Evolutionary conservation across 2,797 vertebrate species (phyloP).

Genomic region (Anableps anableps): DNA sequence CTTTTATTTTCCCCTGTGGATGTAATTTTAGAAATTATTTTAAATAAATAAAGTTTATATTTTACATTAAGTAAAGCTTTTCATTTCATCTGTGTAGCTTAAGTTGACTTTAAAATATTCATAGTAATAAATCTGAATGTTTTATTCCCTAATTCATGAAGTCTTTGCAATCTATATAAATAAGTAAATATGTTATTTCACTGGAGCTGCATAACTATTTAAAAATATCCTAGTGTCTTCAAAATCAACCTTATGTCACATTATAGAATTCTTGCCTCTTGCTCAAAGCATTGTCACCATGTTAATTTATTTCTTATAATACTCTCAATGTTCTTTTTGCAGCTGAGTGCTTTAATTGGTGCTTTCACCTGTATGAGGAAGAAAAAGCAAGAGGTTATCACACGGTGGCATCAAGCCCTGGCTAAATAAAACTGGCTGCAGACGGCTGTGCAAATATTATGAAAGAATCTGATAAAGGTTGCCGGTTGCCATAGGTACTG

Average conservation of each 20-base stretch:
- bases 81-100: conserved; percentile 10
- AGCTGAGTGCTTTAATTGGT: conserved; percentile 30
- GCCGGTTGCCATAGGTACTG: conserved; percentile 86
- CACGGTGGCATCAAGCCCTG: conserved; percentile 61
- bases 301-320: conserved; percentile 36
- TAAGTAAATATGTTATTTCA: conserved; percentile 5
- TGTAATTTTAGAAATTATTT: neutral
- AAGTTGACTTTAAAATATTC: neutral
- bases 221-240: conserved; percentile 7
- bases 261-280: conserved; percentile 8
- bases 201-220: neutral
- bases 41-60: neutral
- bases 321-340: conserved; percentile 12
- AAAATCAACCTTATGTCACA: conserved; percentile 5
- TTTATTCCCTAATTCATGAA: conserved; percentile 19
- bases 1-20: neutral
- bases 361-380: conserved; percentile 54
- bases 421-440: conserved; percentile 78
- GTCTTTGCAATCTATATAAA: conserved; percentile 11
- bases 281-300: conserved; percentile 23
- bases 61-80: neutral
- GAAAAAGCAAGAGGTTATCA: conserved; percentile 66
- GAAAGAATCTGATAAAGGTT: conserved; percentile 84
- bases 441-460: conserved; percentile 84
- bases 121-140: conserved; percentile 25